Base-by-base conservation (phyloP, 2,888 invertebrate genomes). In the Mermis nigrescens region DNA sequence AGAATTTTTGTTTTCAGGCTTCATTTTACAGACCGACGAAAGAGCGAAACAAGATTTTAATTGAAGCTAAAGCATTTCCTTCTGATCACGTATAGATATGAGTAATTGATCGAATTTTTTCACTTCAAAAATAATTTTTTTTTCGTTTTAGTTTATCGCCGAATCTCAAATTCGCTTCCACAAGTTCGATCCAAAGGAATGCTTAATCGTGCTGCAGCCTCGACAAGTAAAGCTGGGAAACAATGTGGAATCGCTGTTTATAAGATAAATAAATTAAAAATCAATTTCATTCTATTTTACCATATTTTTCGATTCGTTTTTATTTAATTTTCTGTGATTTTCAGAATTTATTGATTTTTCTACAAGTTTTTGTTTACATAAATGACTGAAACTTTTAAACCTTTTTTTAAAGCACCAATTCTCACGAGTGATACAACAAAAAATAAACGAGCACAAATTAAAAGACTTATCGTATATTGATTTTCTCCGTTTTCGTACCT, bases 81-180 rank as follows among this genome's bases (percentile, higher is more conserved):
- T 79, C 80, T 1, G 80, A 80, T 69, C 74, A 76, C 66, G 76
- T 76, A 68, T n/a, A n/a, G n/a, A n/a, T n/a, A n/a, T n/a, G n/a
- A n/a, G n/a, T n/a, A n/a, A n/a, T n/a, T n/a, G 24, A 2, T 7
- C 29, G 12, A 31, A 15, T 15, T n/a, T n/a, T 55, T 19, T 54
- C n/a, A n/a, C 12, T 61, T 24, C 38, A 59, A 7, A 27, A 57
- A 12, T 55, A 55, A 4, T 57, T 12, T 38, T 45, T 53, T 58
- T 29, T 55, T 60, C 24, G 31, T 67, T 69, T n/a, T 67, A 78
- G 76, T 80, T 79, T 68, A 76, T 77, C 0, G 71, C 78, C 59
- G 75, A 76, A 64, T 79, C 79, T 27, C 79, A 80, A 64, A 71
- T 78, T 26, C 64, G 70, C 45, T 66, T 76, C 7, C 74, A 76